Evolutionary conservation across 2,888 invertebrate genomes (phyloP).

Genomic region (Xestia c-nigrum): DNA sequence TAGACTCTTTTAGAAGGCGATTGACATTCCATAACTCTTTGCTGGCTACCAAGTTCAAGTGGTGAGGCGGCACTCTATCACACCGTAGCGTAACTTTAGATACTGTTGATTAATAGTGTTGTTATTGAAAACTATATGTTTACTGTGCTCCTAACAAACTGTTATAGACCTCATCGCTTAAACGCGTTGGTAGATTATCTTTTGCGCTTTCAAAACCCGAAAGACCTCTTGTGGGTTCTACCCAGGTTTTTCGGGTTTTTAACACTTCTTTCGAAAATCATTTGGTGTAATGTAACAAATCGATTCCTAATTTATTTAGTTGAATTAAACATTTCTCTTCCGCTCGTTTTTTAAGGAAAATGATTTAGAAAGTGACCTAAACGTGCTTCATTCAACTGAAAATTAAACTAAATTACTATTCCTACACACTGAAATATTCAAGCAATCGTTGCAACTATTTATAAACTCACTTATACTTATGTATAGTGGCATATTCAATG

Average conservation of each 20-base stretch:
- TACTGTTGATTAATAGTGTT: not conserved
- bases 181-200: not conserved
- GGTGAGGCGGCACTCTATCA: constrained; percentile 28
- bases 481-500: constrained; percentile 31
- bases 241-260: not conserved
- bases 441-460: constrained; percentile 47
- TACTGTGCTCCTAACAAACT: not conserved
- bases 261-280: not conserved
- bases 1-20: constrained; percentile 79
- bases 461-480: constrained; percentile 22
- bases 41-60: constrained; percentile 72
- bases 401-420: constrained; percentile 30
- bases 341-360: not conserved
- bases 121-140: not conserved
- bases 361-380: constrained; percentile 34
- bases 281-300: not conserved
- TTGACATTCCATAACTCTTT: constrained; percentile 80
- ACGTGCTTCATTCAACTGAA: constrained; percentile 35
- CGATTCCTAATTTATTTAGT: constrained; percentile 21
- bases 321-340: constrained; percentile 17
- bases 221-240: too few species aligned
- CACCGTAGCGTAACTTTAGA: constrained; percentile 33
- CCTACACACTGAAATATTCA: constrained; percentile 27
- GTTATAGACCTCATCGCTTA: not conserved
- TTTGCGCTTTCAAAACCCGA: too few species aligned